Percentiles rank a stretch among this genome's conserved stretches.
These are phyloP conservation scores for Ondatra zibethicus DNA, from an alignment of 2,113 vertebrate genomes.

Conservation along the genomic window DNA sequence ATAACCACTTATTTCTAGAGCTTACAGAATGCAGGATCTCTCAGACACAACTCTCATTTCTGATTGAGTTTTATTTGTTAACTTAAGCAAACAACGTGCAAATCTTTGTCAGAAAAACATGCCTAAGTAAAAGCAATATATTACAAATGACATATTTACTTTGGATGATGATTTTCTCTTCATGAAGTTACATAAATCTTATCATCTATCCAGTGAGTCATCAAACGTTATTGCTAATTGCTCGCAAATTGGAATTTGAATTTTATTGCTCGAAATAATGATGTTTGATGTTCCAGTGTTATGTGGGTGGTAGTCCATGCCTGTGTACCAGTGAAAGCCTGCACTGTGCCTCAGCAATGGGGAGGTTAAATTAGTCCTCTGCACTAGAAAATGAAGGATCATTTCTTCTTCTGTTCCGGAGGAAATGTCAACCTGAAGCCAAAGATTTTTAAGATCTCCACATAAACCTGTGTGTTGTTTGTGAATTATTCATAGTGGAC, in stretches of 20 bases:
- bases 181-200: slow-evolving; percentile 25
- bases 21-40: neutral
- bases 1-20: neutral
- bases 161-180: neutral
- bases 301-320: neutral
- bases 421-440: slow-evolving; percentile 52
- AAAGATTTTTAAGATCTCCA: slow-evolving; percentile 48
- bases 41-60: slow-evolving; percentile 34
- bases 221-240: slow-evolving; percentile 37
- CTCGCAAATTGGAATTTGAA: slow-evolving; percentile 33
- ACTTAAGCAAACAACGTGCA: neutral
- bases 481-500: slow-evolving; percentile 65
- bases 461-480: slow-evolving; percentile 40
- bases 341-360: neutral
- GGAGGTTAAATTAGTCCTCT: neutral
- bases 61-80: neutral
- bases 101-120: neutral
- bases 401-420: neutral
- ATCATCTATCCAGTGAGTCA: slow-evolving; percentile 30
- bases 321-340: neutral
- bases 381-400: neutral
- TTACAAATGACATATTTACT: slow-evolving; percentile 40
- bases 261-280: slow-evolving; percentile 41
- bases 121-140: slow-evolving; percentile 14
- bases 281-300: neutral